phyloP scores from a whole-genome alignment of 2,113 vertebrate genomes.

The Cyprinodon tularosa region DNA sequence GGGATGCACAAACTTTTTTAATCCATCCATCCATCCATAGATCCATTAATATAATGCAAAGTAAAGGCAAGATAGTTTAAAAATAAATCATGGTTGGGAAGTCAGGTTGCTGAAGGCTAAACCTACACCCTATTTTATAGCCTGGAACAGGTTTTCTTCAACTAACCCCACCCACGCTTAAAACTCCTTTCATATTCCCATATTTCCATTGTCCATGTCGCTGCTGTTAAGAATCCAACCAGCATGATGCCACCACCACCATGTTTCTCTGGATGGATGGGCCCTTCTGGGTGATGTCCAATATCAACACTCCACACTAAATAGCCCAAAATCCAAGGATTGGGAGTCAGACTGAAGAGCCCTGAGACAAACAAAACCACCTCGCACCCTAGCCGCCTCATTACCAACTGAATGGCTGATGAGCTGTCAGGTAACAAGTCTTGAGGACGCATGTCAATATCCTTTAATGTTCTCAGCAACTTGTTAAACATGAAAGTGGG shows the following conservation, averaged over 20 bases:
- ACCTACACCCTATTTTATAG: neutral
- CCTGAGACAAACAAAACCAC: constrained; percentile 60
- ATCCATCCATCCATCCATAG: too few relatives aligned
- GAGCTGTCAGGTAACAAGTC: constrained; percentile 79
- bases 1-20: too few relatives aligned
- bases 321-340: constrained; percentile 52
- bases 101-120: neutral
- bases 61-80: too few relatives aligned
- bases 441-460: constrained; percentile 78
- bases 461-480: constrained; percentile 82
- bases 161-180: neutral
- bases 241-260: neutral
- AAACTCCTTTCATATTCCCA: neutral
- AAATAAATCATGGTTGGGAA: neutral
- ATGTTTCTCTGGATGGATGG: neutral
- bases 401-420: constrained; percentile 82
- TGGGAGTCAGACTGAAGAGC: constrained; percentile 30
- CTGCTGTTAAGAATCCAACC: neutral
- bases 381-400: constrained; percentile 61
- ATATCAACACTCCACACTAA: constrained; percentile 3
- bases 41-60: too few relatives aligned
- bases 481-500: constrained; percentile 76
- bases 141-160: neutral
- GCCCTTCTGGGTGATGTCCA: neutral
- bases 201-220: neutral